A percentile compares a stretch with the other conserved stretches of the same genome.
Evolutionary conservation across 2,797 vertebrate genomes (phyloP).

Genomic region (Danio choprae): DNA sequence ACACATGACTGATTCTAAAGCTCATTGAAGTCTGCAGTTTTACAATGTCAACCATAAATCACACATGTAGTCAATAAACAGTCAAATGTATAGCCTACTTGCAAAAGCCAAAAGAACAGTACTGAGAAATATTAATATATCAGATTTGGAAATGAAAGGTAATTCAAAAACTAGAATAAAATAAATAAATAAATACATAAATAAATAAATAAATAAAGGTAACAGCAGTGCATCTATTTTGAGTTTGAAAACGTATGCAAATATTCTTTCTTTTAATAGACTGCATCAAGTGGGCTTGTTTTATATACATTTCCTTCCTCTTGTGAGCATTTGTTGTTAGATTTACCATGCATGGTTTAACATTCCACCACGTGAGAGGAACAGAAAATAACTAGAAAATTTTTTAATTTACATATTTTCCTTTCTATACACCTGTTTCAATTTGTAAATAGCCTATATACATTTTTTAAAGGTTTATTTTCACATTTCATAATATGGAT

Average conservation of each 20-base stretch:
- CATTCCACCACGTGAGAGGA: background rate
- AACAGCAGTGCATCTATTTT: background rate
- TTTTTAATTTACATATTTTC: conserved; percentile 10
- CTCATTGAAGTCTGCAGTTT: background rate
- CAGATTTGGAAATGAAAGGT: background rate
- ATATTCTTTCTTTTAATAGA: background rate
- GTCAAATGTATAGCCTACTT: background rate
- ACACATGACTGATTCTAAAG: background rate
- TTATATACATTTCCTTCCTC: background rate
- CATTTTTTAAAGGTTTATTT: too few relatives aligned
- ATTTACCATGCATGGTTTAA: background rate
- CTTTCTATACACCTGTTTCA: background rate
- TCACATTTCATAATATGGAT: too few relatives aligned
- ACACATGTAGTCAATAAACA: background rate
- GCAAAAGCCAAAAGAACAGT: background rate
- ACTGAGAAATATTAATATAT: background rate
- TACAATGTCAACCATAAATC: background rate
- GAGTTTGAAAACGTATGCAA: background rate
- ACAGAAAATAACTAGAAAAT: background rate
- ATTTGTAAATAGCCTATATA: too few relatives aligned
- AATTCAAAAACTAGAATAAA: too few relatives aligned
- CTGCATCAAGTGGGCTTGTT: background rate
- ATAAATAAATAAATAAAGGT: too few relatives aligned
- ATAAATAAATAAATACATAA: too few relatives aligned
- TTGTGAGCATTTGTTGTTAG: background rate